phyloP scores from a whole-genome alignment of 2,797 vertebrate genomes.

The Streptopelia turtur region DNA sequence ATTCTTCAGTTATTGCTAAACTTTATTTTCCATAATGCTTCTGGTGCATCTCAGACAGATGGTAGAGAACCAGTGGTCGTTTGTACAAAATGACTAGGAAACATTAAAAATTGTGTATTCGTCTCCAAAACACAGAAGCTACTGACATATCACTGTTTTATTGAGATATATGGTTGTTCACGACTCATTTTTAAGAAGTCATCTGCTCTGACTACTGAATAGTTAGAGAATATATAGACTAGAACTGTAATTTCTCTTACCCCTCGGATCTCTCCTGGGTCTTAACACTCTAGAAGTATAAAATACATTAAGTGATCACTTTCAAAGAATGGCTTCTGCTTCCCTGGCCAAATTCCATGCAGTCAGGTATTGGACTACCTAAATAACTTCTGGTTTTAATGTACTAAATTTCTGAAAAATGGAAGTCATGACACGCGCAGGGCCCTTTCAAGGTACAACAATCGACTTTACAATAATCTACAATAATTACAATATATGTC shows the following conservation, averaged over 20 bases:
- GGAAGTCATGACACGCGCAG: neutral
- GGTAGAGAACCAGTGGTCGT: neutral
- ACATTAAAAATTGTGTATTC: neutral
- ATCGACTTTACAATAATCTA: neutral
- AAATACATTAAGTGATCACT: neutral
- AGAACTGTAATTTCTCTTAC: neutral
- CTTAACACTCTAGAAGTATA: neutral
- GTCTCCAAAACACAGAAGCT: neutral
- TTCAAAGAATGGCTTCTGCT: neutral
- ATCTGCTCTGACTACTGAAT: neutral
- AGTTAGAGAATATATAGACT: neutral
- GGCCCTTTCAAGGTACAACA: neutral
- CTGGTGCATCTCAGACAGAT: neutral
- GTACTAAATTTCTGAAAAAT: neutral
- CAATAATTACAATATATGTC: neutral
- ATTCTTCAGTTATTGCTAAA: slow-evolving; percentile 6
- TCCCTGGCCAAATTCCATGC: neutral
- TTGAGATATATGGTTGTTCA: neutral
- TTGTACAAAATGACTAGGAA: neutral
- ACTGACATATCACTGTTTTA: neutral
- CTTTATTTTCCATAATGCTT: neutral
- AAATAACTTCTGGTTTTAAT: neutral
- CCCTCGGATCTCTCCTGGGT: neutral
- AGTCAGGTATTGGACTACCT: neutral
- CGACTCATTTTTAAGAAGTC: neutral